Percentiles rank a stretch among this genome's conserved stretches.
Conservation (phyloP, 2,113 vertebrate genomes). For the Ctenodactylus gundi region DNA sequence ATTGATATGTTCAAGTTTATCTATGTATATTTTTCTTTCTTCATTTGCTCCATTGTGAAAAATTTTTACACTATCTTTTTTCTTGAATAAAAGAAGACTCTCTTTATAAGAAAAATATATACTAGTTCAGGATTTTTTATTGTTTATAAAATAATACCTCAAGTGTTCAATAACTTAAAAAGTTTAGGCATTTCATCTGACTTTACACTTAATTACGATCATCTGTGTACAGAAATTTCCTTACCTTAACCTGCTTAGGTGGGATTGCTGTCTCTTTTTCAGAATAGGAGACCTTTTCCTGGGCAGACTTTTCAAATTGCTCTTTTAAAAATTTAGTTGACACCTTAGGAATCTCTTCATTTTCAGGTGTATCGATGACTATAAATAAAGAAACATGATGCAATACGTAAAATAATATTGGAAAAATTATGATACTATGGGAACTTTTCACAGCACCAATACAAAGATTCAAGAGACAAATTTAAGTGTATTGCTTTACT, state of each 20-base stretch:
- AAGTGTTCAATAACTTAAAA: slow-evolving; percentile 29
- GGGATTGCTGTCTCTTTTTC: slow-evolving; percentile 79
- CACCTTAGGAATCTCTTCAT: slow-evolving; percentile 90
- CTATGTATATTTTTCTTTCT: not conserved
- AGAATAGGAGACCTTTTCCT: slow-evolving; percentile 81
- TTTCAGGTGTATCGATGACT: slow-evolving; percentile 85
- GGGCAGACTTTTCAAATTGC: slow-evolving; percentile 93
- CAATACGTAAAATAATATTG: not conserved
- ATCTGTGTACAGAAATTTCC: slow-evolving; percentile 51
- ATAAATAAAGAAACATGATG: not conserved
- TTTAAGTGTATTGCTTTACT: not conserved
- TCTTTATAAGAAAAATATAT: not conserved
- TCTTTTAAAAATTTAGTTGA: slow-evolving; percentile 93
- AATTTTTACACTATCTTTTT: slow-evolving; percentile 5
- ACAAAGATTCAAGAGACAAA: not conserved
- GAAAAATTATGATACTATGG: not conserved
- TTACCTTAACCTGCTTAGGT: slow-evolving; percentile 92
- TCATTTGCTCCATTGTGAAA: slow-evolving; percentile 28
- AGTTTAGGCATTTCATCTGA: not conserved
- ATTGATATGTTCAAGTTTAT: no score
- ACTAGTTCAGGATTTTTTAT: not conserved
- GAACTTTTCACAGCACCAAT: not conserved
- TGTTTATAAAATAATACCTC: not conserved
- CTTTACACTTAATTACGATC: slow-evolving; percentile 15
- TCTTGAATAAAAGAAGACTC: not conserved